Evolutionary conservation across 2,113 vertebrate genomes (phyloP).

Genomic region (Brevimyrus niger): DNA sequence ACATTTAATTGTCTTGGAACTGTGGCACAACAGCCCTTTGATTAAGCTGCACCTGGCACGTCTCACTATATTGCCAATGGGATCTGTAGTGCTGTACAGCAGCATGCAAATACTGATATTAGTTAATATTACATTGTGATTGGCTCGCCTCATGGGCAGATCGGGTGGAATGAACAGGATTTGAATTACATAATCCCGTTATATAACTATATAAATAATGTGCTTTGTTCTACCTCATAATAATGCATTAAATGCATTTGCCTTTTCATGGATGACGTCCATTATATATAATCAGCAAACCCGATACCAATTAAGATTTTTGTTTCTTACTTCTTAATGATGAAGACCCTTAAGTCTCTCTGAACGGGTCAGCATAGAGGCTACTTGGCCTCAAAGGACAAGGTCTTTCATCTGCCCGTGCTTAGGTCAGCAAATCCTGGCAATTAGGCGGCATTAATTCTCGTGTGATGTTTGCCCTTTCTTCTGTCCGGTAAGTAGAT

Average conservation of each 20-base stretch:
- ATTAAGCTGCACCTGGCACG: conserved; percentile 50
- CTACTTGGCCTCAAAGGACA: conserved; percentile 16
- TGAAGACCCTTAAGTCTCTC: background rate
- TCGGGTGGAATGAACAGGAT: background rate
- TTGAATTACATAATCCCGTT: background rate
- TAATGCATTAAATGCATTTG: background rate
- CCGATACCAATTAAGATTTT: background rate
- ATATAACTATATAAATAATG: background rate
- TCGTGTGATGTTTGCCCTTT: conserved; percentile 7
- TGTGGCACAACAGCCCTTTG: conserved; percentile 42
- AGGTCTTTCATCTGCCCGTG: background rate
- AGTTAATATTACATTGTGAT: background rate
- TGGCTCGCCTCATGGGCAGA: background rate
- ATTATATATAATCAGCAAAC: background rate
- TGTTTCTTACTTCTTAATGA: background rate
- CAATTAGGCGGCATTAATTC: conserved; percentile 32
- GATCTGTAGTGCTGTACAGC: background rate
- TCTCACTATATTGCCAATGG: conserved; percentile 20
- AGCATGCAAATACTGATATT: background rate
- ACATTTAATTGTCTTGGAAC: conserved; percentile 56
- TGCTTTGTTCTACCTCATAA: background rate
- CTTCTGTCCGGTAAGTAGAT: conserved; percentile 16
- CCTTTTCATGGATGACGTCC: background rate
- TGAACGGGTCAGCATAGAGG: background rate
- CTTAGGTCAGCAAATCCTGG: conserved; percentile 7